A percentile compares a stretch with the other conserved stretches of the same genome.
phyloP scores from a whole-genome alignment of 2,113 vertebrate genomes.

The Donacobius atricapilla region DNA sequence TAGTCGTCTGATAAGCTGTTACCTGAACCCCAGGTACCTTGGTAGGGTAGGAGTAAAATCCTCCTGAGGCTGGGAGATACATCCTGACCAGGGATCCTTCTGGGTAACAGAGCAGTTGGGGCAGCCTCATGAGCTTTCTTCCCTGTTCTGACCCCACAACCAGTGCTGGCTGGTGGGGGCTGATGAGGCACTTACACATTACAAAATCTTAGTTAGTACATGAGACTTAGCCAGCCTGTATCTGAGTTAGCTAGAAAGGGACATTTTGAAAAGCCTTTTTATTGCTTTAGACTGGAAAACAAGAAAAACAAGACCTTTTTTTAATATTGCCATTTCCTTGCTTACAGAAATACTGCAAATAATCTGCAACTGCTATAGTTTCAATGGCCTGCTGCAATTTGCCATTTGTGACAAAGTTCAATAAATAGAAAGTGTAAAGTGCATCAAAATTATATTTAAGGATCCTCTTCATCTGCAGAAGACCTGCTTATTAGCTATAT shows the following conservation, averaged over 20 bases:
- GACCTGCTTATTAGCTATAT: background rate
- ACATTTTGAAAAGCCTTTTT: background rate
- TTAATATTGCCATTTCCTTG: background rate
- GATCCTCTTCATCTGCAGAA: slow-evolving; percentile 17
- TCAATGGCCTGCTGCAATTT: slow-evolving; percentile 15
- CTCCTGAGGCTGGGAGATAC: background rate
- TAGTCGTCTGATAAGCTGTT: background rate
- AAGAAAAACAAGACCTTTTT: background rate
- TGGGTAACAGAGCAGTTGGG: background rate
- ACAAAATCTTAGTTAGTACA: background rate
- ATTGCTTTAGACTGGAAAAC: background rate
- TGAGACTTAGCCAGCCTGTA: background rate
- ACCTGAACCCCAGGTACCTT: background rate
- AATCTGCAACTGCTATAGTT: background rate
- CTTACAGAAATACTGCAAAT: background rate
- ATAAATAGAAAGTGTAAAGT: slow-evolving; percentile 44
- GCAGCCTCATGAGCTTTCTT: background rate
- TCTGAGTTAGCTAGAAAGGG: background rate
- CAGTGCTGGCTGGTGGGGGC: fast-evolving
- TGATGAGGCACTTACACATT: background rate
- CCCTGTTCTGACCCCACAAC: background rate
- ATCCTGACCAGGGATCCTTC: background rate
- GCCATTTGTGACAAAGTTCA: slow-evolving; percentile 25
- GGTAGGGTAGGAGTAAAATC: background rate
- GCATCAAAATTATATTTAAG: slow-evolving; percentile 21